Conservation (phyloP, 2,113 vertebrate genomes). For the Gasterosteus nipponicus region DNA sequence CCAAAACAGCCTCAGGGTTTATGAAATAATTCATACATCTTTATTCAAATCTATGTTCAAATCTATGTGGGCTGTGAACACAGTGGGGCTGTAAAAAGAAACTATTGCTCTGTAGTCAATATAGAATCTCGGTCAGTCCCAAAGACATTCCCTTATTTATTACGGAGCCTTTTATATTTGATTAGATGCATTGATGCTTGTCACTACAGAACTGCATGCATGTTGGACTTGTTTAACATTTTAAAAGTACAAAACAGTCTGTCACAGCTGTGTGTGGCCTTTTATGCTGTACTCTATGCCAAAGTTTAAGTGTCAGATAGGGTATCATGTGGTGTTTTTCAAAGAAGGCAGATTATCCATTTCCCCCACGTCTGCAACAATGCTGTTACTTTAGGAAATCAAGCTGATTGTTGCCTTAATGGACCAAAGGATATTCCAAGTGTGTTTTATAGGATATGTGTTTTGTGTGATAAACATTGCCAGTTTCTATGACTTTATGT, state of each 20-base stretch:
- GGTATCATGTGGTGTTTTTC: slow-evolving; percentile 25
- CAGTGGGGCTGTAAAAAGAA: slow-evolving; percentile 9
- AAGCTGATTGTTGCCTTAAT: slow-evolving; percentile 71
- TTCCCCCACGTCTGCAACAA: slow-evolving; percentile 32
- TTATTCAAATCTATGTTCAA: neutral
- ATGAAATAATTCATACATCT: slow-evolving; percentile 19
- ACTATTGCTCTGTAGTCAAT: neutral
- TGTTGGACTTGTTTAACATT: slow-evolving; percentile 17
- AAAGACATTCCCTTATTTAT: slow-evolving; percentile 42
- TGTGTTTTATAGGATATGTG: slow-evolving; percentile 49
- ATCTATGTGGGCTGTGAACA: no score
- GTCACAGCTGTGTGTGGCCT: slow-evolving; percentile 19
- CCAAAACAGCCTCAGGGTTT: no score
- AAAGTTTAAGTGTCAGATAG: slow-evolving; percentile 55
- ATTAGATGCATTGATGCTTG: slow-evolving; percentile 19
- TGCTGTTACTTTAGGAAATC: slow-evolving; percentile 38
- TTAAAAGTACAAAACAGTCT: slow-evolving; percentile 28
- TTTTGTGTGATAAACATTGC: slow-evolving; percentile 39
- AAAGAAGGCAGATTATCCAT: slow-evolving; percentile 22
- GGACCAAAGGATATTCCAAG: slow-evolving; percentile 37
- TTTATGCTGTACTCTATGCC: slow-evolving; percentile 53
- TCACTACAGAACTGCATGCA: slow-evolving; percentile 17
- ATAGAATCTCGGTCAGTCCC: neutral
- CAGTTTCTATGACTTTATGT: slow-evolving; percentile 50
- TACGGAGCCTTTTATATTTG: slow-evolving; percentile 67